Conservation (phyloP, 2,797 vertebrate species). For the Eulemur rubriventer region DNA sequence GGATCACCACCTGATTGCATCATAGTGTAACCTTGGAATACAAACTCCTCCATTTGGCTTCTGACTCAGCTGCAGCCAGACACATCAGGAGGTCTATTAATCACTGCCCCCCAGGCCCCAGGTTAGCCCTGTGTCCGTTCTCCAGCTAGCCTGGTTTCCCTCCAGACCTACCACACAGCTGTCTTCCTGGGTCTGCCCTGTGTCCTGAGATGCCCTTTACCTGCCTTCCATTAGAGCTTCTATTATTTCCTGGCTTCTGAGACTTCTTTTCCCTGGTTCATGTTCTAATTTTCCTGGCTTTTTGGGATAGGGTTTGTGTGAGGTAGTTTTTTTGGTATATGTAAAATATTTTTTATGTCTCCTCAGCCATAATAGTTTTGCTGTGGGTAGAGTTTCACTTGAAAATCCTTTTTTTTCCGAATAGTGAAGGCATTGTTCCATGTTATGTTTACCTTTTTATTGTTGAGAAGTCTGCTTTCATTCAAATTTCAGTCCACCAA, state of each 20-base stretch:
- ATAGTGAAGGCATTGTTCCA: background rate
- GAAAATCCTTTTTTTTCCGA: background rate
- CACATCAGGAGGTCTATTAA: no score
- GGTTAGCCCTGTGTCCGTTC: no score
- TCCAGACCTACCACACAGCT: background rate
- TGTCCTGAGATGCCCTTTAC: background rate
- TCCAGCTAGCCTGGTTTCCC: background rate
- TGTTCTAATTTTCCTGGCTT: background rate
- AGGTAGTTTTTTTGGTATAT: background rate
- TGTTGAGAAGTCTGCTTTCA: background rate
- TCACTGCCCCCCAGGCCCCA: no score
- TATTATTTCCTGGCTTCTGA: background rate
- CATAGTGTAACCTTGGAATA: background rate
- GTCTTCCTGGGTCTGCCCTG: background rate
- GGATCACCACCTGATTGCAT: background rate
- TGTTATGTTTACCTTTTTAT: background rate
- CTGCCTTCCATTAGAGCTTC: background rate
- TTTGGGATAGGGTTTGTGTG: background rate
- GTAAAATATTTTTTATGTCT: background rate
- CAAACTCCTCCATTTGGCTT: background rate
- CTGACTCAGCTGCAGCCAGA: background rate
- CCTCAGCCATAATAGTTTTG: background rate
- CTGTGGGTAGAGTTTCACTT: background rate
- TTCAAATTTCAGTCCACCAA: background rate
- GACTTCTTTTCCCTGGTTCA: background rate